These are phyloP conservation scores for Arvicanthis niloticus DNA, from an alignment of 2,113 vertebrate species.

Conservation along the genomic window DNA sequence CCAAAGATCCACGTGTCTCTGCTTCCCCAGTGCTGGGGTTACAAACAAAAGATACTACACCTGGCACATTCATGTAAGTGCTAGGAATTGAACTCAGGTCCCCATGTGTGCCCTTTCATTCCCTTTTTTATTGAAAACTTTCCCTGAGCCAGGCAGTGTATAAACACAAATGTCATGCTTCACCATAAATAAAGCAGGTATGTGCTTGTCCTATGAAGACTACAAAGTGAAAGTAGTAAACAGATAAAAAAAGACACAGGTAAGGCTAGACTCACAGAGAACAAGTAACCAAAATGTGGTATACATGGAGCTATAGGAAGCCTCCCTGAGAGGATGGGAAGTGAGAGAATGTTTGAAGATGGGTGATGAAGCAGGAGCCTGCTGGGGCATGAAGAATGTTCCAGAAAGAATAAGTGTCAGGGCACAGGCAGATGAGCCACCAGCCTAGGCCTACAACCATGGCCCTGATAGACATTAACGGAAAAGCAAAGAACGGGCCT, in stretches of 20 bases:
- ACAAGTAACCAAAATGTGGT: not conserved
- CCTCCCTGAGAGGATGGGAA: not conserved
- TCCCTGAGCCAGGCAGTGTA: rapidly evolving
- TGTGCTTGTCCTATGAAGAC: not conserved
- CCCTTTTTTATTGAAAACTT: not conserved
- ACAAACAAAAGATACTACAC: not conserved
- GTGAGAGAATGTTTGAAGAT: not conserved
- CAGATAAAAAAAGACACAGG: not conserved
- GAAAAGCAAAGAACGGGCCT: no score
- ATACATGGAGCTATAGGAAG: not conserved
- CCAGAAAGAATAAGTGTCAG: rapidly evolving
- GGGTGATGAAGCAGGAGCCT: no score
- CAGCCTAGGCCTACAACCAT: not conserved
- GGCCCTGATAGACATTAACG: not conserved
- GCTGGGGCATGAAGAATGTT: not conserved
- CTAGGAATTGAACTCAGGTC: not conserved
- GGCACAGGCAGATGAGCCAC: not conserved
- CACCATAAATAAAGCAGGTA: not conserved
- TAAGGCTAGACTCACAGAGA: not conserved
- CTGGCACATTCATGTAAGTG: not conserved
- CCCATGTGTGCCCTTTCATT: not conserved
- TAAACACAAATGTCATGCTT: rapidly evolving
- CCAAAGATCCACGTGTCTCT: not conserved
- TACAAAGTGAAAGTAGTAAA: not conserved
- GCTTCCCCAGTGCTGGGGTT: not conserved